phyloP scores from a whole-genome alignment of 2,888 invertebrate genomes.

The Drosophila imparisetae region DNA sequence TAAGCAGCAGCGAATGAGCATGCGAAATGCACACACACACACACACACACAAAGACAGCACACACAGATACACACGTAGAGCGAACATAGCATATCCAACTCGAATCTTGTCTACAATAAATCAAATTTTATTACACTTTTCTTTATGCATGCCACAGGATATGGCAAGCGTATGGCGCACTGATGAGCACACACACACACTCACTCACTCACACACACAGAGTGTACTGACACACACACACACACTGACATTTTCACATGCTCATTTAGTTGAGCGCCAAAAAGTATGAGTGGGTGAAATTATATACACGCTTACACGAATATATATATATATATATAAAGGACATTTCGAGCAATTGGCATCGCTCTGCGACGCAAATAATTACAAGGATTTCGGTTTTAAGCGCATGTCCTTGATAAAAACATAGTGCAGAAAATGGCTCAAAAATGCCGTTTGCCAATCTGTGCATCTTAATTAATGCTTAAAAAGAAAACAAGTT shows the following conservation, averaged over 20 bases:
- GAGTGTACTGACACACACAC: slow-evolving; percentile 24
- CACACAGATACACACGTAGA: slow-evolving; percentile 43
- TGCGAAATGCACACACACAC: slow-evolving; percentile 57
- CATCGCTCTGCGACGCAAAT: slow-evolving; percentile 15
- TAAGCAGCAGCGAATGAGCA: slow-evolving; percentile 73
- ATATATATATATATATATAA: not conserved
- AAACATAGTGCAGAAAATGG: not conserved
- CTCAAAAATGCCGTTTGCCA: slow-evolving; percentile 2
- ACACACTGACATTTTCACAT: slow-evolving; percentile 67
- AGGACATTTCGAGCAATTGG: slow-evolving; percentile 26
- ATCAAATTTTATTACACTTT: slow-evolving; percentile 85
- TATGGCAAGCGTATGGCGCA: slow-evolving; percentile 80
- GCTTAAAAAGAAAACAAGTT: not conserved
- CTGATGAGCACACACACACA: slow-evolving; percentile 70
- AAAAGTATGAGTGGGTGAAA: slow-evolving; percentile 33
- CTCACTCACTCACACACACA: slow-evolving; percentile 14
- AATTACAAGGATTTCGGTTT: slow-evolving; percentile 1
- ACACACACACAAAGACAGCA: slow-evolving; percentile 44
- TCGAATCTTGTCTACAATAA: slow-evolving; percentile 85
- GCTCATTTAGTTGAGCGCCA: slow-evolving; percentile 60
- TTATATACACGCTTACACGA: slow-evolving; percentile 3
- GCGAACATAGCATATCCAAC: slow-evolving; percentile 76
- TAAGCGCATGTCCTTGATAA: slow-evolving; percentile 4
- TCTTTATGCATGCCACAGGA: slow-evolving; percentile 84
- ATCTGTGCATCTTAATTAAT: not conserved